Conservation (phyloP, 2,113 vertebrate genomes). For the Larimichthys polyactis region DNA sequence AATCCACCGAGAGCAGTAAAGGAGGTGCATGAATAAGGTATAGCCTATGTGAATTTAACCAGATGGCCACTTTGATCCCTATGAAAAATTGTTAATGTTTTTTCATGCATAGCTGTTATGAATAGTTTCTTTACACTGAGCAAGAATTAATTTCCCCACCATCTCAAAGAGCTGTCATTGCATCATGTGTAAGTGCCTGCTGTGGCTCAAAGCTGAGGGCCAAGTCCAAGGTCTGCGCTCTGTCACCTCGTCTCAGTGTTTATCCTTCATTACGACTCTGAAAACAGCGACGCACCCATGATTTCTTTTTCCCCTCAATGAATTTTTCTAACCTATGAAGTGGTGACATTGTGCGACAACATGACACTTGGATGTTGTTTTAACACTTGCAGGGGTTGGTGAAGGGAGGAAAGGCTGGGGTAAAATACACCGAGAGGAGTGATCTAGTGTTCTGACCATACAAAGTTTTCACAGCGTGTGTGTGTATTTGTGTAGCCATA, state of each 20-base stretch:
- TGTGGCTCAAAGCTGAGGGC: constrained; percentile 63
- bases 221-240: constrained; percentile 75
- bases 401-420: constrained; percentile 39
- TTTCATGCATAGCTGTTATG: constrained; percentile 65
- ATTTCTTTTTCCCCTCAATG: constrained; percentile 23
- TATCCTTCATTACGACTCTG: constrained; percentile 66
- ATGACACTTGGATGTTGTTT: constrained; percentile 61
- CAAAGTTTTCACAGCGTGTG: constrained; percentile 16
- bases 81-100: constrained; percentile 67
- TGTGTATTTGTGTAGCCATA: neutral
- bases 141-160: constrained; percentile 62
- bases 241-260: constrained; percentile 75
- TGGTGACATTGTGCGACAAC: constrained; percentile 67
- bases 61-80: constrained; percentile 70
- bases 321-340: constrained; percentile 63
- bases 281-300: constrained; percentile 61
- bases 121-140: constrained; percentile 70
- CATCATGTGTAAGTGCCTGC: constrained; percentile 65
- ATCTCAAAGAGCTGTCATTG: constrained; percentile 72
- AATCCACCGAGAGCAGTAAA: constrained; percentile 72
- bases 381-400: constrained; percentile 59
- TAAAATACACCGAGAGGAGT: constrained; percentile 40
- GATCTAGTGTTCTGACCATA: constrained; percentile 28
- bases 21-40: constrained; percentile 68
- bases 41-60: constrained; percentile 69